phyloP scores from a whole-genome alignment of 2,113 vertebrate genomes.

The Herpetotheres cachinnans region DNA sequence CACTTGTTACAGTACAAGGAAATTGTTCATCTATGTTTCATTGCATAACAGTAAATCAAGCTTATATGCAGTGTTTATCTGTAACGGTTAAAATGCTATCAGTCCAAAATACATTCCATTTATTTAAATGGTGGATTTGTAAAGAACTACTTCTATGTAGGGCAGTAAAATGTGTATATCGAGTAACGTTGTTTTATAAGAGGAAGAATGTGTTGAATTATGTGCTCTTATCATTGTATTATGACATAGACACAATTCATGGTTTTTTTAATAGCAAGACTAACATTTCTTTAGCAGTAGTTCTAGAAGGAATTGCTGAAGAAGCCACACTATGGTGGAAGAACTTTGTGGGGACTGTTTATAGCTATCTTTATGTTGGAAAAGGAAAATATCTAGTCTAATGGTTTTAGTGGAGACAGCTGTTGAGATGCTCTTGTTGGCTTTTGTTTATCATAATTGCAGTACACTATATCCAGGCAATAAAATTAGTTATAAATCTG shows the following conservation, averaged over 20 bases:
- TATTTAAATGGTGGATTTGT: background rate
- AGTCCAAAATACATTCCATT: background rate
- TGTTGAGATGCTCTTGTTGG: background rate
- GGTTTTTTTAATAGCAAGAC: background rate
- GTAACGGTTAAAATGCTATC: background rate
- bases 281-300: background rate
- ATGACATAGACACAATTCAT: background rate
- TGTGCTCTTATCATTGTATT: background rate
- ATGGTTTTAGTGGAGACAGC: background rate
- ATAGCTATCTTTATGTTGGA: background rate
- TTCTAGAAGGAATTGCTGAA: background rate
- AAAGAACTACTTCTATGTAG: background rate
- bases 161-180: background rate
- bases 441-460: background rate
- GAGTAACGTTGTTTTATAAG: background rate
- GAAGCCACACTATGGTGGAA: background rate
- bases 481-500: background rate
- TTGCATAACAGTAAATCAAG: conserved; percentile 27
- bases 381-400: background rate
- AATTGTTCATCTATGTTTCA: background rate
- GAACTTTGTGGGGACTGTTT: background rate
- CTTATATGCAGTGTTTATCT: background rate
- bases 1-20: background rate
- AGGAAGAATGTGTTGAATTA: background rate
- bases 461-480: background rate